Conservation (phyloP, 2,113 vertebrate species). For the Mormyrus iriodes region DNA sequence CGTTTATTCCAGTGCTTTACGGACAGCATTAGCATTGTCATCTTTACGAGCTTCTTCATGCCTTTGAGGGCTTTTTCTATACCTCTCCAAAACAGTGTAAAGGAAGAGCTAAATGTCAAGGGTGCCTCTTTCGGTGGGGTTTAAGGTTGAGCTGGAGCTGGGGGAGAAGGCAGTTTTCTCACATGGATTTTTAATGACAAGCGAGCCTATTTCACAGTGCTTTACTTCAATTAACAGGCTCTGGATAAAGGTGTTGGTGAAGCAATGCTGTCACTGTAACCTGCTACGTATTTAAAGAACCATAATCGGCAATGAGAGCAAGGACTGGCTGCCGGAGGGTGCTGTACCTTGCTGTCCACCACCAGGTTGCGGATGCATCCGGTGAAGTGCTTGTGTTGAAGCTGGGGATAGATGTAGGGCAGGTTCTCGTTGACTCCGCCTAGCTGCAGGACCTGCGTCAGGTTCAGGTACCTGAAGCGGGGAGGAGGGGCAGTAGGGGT, state of each 20-base stretch:
- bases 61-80: not conserved
- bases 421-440: slow-evolving; percentile 77
- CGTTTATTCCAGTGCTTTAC: not conserved
- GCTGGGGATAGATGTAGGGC: slow-evolving; percentile 71
- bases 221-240: too few species aligned
- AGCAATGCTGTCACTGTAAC: not conserved
- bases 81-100: not conserved
- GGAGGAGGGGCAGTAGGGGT: slow-evolving; percentile 25
- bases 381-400: slow-evolving; percentile 77
- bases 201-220: too few species aligned
- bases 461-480: slow-evolving; percentile 65
- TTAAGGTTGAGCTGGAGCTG: not conserved
- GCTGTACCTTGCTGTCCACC: slow-evolving; percentile 76
- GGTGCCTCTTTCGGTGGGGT: not conserved
- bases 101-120: not conserved
- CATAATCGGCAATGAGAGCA: not conserved
- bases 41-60: not conserved
- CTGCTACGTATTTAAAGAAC: not conserved
- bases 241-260: not conserved
- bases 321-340: not conserved
- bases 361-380: slow-evolving; percentile 78
- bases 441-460: slow-evolving; percentile 74
- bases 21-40: not conserved
- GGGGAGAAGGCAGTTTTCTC: not conserved
- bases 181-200: not conserved